Conservation (phyloP, 2,888 invertebrate species). For the Blastobasis lacticolella region DNA sequence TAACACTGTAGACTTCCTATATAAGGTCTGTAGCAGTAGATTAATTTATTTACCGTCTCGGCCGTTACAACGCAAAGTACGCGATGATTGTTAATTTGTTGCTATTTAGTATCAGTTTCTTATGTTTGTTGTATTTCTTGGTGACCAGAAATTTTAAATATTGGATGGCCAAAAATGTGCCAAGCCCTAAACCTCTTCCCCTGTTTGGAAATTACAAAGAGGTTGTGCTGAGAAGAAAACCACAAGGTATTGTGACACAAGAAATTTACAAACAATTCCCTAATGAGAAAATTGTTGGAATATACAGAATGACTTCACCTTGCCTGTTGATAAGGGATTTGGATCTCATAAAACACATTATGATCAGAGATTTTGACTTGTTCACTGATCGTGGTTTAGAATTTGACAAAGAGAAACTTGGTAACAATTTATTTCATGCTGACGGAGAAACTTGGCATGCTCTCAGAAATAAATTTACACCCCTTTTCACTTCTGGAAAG, state of each 20-base stretch:
- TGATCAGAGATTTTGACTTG: constrained; percentile 41
- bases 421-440: no score
- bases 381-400: constrained; percentile 38
- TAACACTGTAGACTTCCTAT: no score
- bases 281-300: constrained; percentile 40
- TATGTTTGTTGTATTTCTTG: constrained; percentile 23
- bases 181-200: constrained; percentile 26
- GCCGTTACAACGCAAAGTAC: no score
- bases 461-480: constrained; percentile 33
- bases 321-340: constrained; percentile 38
- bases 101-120: no score
- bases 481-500: constrained; percentile 46
- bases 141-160: constrained; percentile 36
- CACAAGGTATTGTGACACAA: constrained; percentile 18
- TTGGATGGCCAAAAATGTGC: constrained; percentile 34
- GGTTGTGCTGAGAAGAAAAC: constrained; percentile 21
- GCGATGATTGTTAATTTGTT: no score
- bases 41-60: no score
- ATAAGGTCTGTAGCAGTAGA: no score
- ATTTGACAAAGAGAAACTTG: constrained; percentile 23
- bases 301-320: constrained; percentile 37
- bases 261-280: constrained; percentile 32
- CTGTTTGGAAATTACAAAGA: constrained; percentile 36
- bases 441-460: no score
- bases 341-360: constrained; percentile 37